Evolutionary conservation across 2,888 invertebrate species (phyloP).

Genomic region (Slavum lentiscoides): DNA sequence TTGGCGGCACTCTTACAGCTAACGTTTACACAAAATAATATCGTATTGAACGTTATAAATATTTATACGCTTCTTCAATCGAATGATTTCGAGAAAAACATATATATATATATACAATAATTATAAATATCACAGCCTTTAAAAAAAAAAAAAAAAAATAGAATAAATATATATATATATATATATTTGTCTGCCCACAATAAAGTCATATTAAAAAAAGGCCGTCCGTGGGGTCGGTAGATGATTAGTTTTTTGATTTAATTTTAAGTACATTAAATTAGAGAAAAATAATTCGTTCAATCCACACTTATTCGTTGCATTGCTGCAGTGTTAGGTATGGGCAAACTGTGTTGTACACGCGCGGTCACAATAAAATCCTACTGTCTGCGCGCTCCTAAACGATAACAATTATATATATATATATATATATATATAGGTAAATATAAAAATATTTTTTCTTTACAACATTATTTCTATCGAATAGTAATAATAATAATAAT

Average conservation of each 20-base stretch:
- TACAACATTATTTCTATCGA: too few species aligned
- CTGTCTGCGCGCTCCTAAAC: too few species aligned
- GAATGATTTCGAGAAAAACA: background rate
- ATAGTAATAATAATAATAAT: too few species aligned
- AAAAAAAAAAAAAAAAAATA: slow-evolving; percentile 11
- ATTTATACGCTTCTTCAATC: background rate
- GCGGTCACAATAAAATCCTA: too few species aligned
- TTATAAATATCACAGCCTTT: slow-evolving; percentile 51
- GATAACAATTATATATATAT: too few species aligned
- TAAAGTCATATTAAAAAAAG: background rate
- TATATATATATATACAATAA: slow-evolving; percentile 25
- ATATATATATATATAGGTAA: too few species aligned
- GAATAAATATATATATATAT: slow-evolving; percentile 9
- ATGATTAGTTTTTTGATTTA: slow-evolving; percentile 31
- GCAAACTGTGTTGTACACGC: too few species aligned
- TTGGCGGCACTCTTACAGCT: background rate
- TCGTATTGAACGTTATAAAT: background rate
- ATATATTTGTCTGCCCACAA: slow-evolving; percentile 26
- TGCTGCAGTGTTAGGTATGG: too few species aligned
- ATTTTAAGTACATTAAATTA: slow-evolving; percentile 40
- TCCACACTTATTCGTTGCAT: too few species aligned
- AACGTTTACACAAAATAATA: slow-evolving; percentile 24
- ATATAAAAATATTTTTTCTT: too few species aligned
- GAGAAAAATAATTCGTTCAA: background rate
- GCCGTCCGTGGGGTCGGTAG: background rate